Conservation (phyloP, 2,888 invertebrate species). For the Heteropelma amictum region DNA sequence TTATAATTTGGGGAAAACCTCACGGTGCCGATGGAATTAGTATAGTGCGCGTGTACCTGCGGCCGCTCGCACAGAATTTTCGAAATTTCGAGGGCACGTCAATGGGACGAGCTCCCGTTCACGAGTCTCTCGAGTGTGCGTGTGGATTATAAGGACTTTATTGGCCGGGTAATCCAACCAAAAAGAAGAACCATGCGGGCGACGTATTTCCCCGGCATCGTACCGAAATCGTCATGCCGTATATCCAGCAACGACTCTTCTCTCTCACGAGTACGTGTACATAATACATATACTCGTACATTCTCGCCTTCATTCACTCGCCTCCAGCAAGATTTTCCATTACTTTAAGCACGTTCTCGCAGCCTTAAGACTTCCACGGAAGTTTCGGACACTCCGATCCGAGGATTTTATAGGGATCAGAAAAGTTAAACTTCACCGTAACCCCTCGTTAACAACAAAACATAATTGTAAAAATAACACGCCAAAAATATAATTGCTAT, state of each 20-base stretch:
- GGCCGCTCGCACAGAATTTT: constrained; percentile 53
- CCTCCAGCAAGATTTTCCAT: constrained; percentile 9
- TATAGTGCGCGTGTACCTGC: constrained; percentile 50
- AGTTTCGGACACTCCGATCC: background rate
- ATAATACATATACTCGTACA: background rate
- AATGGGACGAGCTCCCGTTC: constrained; percentile 23
- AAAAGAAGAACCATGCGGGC: constrained; percentile 52
- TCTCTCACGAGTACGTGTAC: background rate
- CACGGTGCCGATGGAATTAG: constrained; percentile 30
- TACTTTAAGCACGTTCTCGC: constrained; percentile 32
- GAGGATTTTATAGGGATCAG: too few species aligned
- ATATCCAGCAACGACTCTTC: background rate
- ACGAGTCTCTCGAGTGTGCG: constrained; percentile 27
- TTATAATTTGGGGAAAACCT: constrained; percentile 58
- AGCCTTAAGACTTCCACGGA: background rate
- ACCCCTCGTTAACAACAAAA: background rate
- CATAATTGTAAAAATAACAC: too few species aligned
- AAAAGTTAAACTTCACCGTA: background rate
- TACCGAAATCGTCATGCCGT: background rate
- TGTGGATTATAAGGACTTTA: constrained; percentile 63
- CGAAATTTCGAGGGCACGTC: background rate
- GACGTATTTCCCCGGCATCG: constrained; percentile 57
- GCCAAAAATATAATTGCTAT: too few species aligned
- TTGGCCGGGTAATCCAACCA: constrained; percentile 63
- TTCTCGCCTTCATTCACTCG: background rate